Evolutionary conservation across 2,797 vertebrate genomes (phyloP), one percentile per base, ranked within the genome.

Genomic region (Sebastes wilsoni): DNA sequence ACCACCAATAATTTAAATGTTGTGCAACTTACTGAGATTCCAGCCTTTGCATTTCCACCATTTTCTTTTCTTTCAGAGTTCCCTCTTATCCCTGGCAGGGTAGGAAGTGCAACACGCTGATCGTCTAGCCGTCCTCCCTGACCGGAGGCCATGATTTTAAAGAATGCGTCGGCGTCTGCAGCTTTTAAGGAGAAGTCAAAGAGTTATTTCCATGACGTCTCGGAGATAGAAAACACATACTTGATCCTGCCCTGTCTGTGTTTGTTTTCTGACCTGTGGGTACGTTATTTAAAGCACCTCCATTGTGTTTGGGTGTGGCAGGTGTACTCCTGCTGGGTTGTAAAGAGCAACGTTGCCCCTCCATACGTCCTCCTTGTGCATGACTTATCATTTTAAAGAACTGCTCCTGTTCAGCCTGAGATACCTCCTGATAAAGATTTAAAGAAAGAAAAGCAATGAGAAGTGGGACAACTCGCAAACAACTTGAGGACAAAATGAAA

Each of bases 331-430:
- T 96, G 89, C 86, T 87, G 8, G 85, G 81, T 27, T 84, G 85
- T 55, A 94, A 83, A 84, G 77, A 73, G 71, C 94, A 94, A 6
- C 93, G 92, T 30, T 95, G 94, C 8, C 94, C 94, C 0, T 95
- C 92, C 89, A 95, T 94, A 7, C 93, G 91, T 77, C 86, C 90
- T 12, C 81, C 76, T 79, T 94, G 92, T 61, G 89, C 83, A 36
- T 89, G 87, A 61, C 58, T 90, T 25, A 94, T 92, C 75, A 92
- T 93, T 73, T 90, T 84, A 34, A 92, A n/a, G 64, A 94, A 92
- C 3, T 77, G 25, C 0, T 92, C 82, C 66, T 93, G 77, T 8
- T 94, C 85, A 59, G 70, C 72, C 56, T 49, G 28, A 30, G 83
- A 83, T 3, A 54, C 20, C 59, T 87, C 85, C 91, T 93, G 20